phyloP scores from a whole-genome alignment of 2,113 vertebrate species.

The Podarcis cretensis region DNA sequence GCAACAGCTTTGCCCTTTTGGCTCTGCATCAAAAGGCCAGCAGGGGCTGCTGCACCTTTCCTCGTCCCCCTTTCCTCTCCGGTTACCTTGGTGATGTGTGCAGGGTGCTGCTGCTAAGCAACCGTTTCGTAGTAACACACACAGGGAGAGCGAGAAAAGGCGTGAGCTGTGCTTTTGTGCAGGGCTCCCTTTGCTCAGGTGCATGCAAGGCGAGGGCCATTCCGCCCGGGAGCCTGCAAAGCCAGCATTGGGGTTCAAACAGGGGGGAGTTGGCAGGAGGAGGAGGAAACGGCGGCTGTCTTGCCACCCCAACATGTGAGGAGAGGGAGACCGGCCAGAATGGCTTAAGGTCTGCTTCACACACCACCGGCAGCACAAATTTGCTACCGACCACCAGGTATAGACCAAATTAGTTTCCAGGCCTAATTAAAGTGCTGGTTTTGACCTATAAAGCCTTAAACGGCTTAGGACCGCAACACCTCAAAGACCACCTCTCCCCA shows the following conservation, averaged over 20 bases:
- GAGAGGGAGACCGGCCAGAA: not conserved
- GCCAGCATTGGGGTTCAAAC: not conserved
- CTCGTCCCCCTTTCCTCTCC: slow-evolving; percentile 52
- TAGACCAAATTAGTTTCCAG: too few relatives aligned
- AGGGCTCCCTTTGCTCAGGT: slow-evolving; percentile 38
- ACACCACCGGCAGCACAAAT: not conserved
- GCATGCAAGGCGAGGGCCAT: slow-evolving; percentile 34
- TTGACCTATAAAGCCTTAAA: too few relatives aligned
- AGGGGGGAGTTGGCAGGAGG: not conserved
- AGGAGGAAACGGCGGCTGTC: not conserved
- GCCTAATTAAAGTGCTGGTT: too few relatives aligned
- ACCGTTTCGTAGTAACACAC: slow-evolving; percentile 62
- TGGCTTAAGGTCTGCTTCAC: not conserved
- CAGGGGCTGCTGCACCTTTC: not conserved
- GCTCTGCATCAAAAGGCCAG: slow-evolving; percentile 2
- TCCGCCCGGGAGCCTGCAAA: not conserved
- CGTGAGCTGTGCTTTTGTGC: slow-evolving; percentile 2
- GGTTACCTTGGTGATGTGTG: slow-evolving; percentile 32
- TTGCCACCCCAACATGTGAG: not conserved
- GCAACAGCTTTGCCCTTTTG: slow-evolving; percentile 3
- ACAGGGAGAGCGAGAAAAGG: not conserved
- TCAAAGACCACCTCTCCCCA: too few relatives aligned
- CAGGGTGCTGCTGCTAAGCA: slow-evolving; percentile 69
- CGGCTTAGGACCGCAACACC: too few relatives aligned
- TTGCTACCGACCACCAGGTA: not conserved